Evolutionary conservation across 2,113 vertebrate genomes (phyloP), one percentile per base, ranked within the genome.

Genomic region (Phoenicopterus ruber): DNA sequence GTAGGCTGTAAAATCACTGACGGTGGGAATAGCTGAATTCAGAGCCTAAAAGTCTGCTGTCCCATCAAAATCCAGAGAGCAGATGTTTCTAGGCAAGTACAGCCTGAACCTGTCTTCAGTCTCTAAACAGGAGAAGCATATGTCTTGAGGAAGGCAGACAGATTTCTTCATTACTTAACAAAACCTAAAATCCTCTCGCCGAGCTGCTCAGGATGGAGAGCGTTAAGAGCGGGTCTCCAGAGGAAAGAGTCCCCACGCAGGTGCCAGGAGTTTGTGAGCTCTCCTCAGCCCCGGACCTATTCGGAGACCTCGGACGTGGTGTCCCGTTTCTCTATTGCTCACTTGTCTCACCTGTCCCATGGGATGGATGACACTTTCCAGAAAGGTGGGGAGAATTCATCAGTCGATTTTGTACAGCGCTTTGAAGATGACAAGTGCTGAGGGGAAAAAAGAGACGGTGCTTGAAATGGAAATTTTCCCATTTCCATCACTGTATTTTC

Each of bases 391-490:
- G 49, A 80, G 78, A 59, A 72, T 46, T 58, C 70, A 34, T 73
- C 80, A 3, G 59, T 36, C 1, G 11, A 8, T 84, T 93, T 88
- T 93, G 90, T 85, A 3, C 65, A 10, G 76, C 3, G 63, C 90
- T 95, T 96, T 96, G 94, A 96, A 93, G 90, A 40, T 83, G 86
- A 77, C 50, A 55, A 89, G 76, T 8, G 85, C 85, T 77, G 82
- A 82, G 34, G 44, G 71, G 76, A 24, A 70, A 79, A 46, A 81
- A 50, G 85, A 49, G 67, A 54, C 4, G 19, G 59, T 69, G 72
- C 82, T 95, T 95, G 95, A 93, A 96, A 96, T 96, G 94, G 90
- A 91, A 96, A 90, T 90, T 28, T 59, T 38, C 21, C 88, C 47
- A 1, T 77, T 83, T 55, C 76, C 9, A n/a, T 31, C 19, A 4